Evolutionary conservation across 2,113 vertebrate species (phyloP).

Genomic region (Callionymus lyra): DNA sequence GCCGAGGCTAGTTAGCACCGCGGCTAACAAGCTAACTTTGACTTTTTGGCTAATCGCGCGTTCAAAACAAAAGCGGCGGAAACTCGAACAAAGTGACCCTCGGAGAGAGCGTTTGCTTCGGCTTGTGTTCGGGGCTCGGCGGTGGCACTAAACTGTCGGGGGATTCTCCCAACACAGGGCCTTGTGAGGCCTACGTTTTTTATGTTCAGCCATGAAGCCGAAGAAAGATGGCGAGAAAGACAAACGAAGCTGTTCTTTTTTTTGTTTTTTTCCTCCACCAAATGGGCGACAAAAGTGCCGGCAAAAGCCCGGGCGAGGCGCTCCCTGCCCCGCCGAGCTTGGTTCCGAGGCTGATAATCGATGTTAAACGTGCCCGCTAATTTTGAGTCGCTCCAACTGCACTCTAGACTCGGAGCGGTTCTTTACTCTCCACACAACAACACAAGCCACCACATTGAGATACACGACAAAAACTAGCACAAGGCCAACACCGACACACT

Average conservation of each 20-base stretch:
- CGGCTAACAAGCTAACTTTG: constrained; percentile 57
- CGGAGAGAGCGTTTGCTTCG: not conserved
- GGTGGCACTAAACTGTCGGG: constrained; percentile 29
- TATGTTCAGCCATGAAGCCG: constrained; percentile 82
- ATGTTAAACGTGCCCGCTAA: constrained; percentile 92
- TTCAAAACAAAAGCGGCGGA: constrained; percentile 17
- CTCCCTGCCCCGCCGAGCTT: constrained; percentile 62
- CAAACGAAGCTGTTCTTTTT: constrained; percentile 73
- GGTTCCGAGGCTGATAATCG: constrained; percentile 79
- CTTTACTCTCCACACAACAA: constrained; percentile 60
- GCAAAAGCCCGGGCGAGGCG: constrained; percentile 51
- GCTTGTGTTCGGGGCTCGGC: constrained; percentile 12
- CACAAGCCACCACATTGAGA: constrained; percentile 63
- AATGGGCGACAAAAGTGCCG: constrained; percentile 46
- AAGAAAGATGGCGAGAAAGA: constrained; percentile 83
- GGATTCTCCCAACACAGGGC: constrained; percentile 67
- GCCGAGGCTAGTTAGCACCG: constrained; percentile 56
- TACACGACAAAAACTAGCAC: constrained; percentile 66
- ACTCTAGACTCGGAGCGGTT: constrained; percentile 62
- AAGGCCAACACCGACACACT: constrained; percentile 78
- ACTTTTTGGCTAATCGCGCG: constrained; percentile 13
- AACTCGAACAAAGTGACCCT: constrained; percentile 14
- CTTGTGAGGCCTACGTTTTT: constrained; percentile 92
- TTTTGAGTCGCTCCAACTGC: constrained; percentile 90
- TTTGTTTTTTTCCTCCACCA: constrained; percentile 65